Evolutionary conservation across 2,888 invertebrate species (phyloP).

Genomic region (Drosophila kambysellisi): DNA sequence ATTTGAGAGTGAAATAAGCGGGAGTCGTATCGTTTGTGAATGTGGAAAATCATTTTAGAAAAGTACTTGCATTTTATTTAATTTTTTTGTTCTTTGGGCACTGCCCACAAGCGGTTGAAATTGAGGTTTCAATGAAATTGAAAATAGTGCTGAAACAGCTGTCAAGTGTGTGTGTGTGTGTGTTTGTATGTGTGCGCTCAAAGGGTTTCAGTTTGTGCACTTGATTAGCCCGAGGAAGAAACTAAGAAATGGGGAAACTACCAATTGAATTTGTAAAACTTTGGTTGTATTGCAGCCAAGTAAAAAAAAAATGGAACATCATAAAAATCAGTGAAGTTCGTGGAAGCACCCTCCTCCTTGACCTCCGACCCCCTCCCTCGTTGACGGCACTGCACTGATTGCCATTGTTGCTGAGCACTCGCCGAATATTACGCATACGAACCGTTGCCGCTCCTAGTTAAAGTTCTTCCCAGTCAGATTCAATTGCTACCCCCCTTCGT

Average conservation of each 20-base stretch:
- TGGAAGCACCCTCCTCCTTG: not conserved
- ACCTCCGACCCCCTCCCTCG: not conserved
- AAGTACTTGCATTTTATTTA: constrained; percentile 54
- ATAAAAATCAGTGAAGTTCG: constrained; percentile 54
- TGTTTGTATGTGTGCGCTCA: constrained; percentile 19
- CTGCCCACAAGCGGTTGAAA: constrained; percentile 39
- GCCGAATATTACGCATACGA: constrained; percentile 61
- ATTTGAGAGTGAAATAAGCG: constrained; percentile 48
- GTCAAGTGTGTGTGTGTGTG: constrained; percentile 28
- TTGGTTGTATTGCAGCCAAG: constrained; percentile 42
- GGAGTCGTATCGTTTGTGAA: constrained; percentile 17
- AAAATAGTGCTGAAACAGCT: constrained; percentile 56
- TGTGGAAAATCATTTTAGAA: constrained; percentile 39
- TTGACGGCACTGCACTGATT: constrained; percentile 39
- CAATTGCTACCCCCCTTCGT: constrained; percentile 36
- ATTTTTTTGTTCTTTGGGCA: constrained; percentile 31
- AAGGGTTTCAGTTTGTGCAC: constrained; percentile 44
- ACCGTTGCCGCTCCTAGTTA: constrained; percentile 39
- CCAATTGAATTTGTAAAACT: constrained; percentile 53
- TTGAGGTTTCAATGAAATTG: constrained; percentile 56
- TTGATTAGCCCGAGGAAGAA: constrained; percentile 47
- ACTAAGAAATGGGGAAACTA: constrained; percentile 40
- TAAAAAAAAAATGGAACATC: constrained; percentile 39
- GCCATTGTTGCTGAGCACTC: constrained; percentile 50
- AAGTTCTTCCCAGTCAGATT: constrained; percentile 36